These are phyloP conservation scores for Cristatella mucedo DNA, from an alignment of 2,888 invertebrate genomes.

Conservation along the genomic window DNA sequence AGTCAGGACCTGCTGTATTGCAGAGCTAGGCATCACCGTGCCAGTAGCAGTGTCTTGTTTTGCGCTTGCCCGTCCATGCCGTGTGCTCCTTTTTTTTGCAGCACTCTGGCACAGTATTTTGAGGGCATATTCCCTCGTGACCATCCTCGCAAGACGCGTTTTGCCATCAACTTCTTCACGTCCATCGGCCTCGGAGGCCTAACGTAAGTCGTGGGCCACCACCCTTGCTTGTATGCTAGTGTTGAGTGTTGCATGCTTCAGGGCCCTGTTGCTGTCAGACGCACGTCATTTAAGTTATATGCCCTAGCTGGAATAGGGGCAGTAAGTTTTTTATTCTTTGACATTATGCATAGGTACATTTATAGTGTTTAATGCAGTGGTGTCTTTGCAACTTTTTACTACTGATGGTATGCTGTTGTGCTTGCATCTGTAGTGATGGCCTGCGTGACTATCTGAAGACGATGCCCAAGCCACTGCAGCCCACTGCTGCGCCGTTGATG, in stretches of 20 bases:
- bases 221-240: too few species aligned
- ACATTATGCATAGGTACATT: neutral
- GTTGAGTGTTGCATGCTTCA: too few species aligned
- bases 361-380: neutral
- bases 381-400: neutral
- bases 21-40: neutral
- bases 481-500: constrained; percentile 16
- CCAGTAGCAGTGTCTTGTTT: neutral
- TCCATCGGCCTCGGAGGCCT: constrained; percentile 89
- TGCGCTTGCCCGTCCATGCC: neutral
- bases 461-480: constrained; percentile 43
- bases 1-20: too few species aligned
- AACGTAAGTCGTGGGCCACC: constrained; percentile 47
- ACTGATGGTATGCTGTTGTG: constrained; percentile 11
- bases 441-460: constrained; percentile 69
- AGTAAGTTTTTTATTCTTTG: constrained; percentile 3
- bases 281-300: constrained; percentile 6
- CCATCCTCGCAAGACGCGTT: constrained; percentile 85
- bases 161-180: constrained; percentile 94
- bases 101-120: constrained; percentile 68
- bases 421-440: constrained; percentile 49
- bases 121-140: constrained; percentile 83
- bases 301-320: neutral
- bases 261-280: too few species aligned
- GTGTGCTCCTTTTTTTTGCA: constrained; percentile 39